Evolutionary conservation across 2,888 invertebrate species (phyloP).

Genomic region (Thera obeliscata): DNA sequence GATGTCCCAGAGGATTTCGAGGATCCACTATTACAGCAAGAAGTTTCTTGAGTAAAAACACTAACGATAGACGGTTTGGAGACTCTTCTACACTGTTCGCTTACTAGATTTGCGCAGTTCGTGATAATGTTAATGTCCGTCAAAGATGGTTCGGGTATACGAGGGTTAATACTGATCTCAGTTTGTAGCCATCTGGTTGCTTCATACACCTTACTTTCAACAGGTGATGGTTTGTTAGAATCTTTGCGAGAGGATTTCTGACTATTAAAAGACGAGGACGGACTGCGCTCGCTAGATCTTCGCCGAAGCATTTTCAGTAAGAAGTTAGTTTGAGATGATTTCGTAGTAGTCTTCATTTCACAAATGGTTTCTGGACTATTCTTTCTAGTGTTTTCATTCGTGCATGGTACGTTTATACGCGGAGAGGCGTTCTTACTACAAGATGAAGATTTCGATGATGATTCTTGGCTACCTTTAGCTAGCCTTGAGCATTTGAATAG

Average conservation of each 20-base stretch:
- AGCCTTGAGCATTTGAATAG: slow-evolving; percentile 68
- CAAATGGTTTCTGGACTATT: slow-evolving; percentile 5
- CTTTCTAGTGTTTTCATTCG: slow-evolving; percentile 1
- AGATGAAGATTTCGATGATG: slow-evolving; percentile 34
- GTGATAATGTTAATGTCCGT: slow-evolving; percentile 67
- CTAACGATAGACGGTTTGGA: slow-evolving; percentile 41
- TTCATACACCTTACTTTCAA: slow-evolving; percentile 50
- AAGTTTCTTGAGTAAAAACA: slow-evolving; percentile 21
- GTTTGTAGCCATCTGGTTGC: slow-evolving; percentile 72
- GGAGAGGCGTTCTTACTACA: slow-evolving; percentile 21
- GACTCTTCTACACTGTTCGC: slow-evolving; percentile 55
- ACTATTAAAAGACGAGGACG: slow-evolving; percentile 34
- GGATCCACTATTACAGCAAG: slow-evolving; percentile 21
- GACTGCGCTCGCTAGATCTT: slow-evolving; percentile 44
- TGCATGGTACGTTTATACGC: slow-evolving; percentile 17
- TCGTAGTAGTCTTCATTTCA: slow-evolving; percentile 48
- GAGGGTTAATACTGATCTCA: slow-evolving; percentile 75
- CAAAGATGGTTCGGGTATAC: slow-evolving; percentile 69
- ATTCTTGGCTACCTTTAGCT: slow-evolving; percentile 50
- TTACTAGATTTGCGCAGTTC: slow-evolving; percentile 59
- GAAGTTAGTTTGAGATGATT: slow-evolving; percentile 71
- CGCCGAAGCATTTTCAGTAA: slow-evolving; percentile 50
- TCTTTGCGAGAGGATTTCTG: slow-evolving; percentile 19
- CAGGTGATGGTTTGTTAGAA: slow-evolving; percentile 22
- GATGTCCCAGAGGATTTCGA: slow-evolving; percentile 36